Conservation (phyloP, 1,140 invertebrate genomes). For the Drusus annulatus region DNA sequence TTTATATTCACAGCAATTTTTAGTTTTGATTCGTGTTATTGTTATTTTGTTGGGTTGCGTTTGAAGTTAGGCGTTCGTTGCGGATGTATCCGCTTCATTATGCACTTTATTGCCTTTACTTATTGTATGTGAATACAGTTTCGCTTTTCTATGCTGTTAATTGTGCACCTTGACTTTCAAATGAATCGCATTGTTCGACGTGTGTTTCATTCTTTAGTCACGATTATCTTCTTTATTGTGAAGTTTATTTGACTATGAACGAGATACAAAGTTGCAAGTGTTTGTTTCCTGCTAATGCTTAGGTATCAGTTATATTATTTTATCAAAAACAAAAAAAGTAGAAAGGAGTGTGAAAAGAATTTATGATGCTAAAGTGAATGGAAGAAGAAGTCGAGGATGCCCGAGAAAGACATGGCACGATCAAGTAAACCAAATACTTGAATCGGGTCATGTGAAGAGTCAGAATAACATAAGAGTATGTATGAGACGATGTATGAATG, state of each 20-base stretch:
- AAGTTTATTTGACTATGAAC: not conserved
- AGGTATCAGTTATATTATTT: too few relatives aligned
- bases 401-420: too few relatives aligned
- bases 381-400: too few relatives aligned
- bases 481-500: too few relatives aligned
- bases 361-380: too few relatives aligned
- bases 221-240: not conserved
- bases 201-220: not conserved
- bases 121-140: constrained; percentile 5
- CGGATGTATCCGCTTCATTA: constrained; percentile 20
- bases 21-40: constrained; percentile 46
- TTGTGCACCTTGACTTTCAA: constrained; percentile 37
- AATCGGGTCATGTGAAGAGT: too few relatives aligned
- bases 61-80: constrained; percentile 22
- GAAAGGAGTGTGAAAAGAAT: too few relatives aligned
- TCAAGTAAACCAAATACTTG: too few relatives aligned
- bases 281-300: too few relatives aligned
- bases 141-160: constrained; percentile 15
- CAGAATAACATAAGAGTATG: too few relatives aligned
- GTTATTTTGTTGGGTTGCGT: constrained; percentile 8
- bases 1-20: constrained; percentile 28
- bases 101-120: constrained; percentile 17
- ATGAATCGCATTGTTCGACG: not conserved
- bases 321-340: too few relatives aligned
- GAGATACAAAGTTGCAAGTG: too few relatives aligned